Evolutionary conservation across 2,888 invertebrate species (phyloP).

Genomic region (Parochlus steinenii): DNA sequence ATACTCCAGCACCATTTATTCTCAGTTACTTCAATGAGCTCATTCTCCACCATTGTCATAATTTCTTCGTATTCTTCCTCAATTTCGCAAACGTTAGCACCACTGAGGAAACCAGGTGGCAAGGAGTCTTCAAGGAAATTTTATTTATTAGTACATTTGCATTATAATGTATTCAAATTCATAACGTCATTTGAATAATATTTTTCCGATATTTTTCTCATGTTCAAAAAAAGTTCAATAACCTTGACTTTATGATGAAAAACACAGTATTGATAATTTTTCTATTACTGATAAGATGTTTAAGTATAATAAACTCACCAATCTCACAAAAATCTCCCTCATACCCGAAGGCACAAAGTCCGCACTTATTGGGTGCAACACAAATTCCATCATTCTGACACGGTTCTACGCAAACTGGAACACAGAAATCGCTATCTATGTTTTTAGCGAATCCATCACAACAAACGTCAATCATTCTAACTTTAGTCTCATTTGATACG

Average conservation of each 20-base stretch:
- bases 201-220: not conserved
- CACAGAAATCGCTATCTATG: not conserved
- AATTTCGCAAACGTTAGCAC: slow-evolving; percentile 10
- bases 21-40: slow-evolving; percentile 1
- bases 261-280: not conserved
- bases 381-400: slow-evolving; percentile 11
- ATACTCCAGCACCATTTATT: slow-evolving; percentile 12
- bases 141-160: not conserved
- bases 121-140: slow-evolving; percentile 8
- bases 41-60: slow-evolving; percentile 6
- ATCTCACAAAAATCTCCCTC: slow-evolving; percentile 9
- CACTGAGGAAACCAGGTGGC: slow-evolving; percentile 3
- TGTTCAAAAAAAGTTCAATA: too few species aligned
- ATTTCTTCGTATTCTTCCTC: slow-evolving; percentile 8
- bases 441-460: slow-evolving; percentile 8
- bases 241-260: not conserved
- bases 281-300: not conserved
- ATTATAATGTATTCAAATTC: not conserved
- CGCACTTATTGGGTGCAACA: slow-evolving; percentile 4
- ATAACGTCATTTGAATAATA: not conserved
- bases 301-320: slow-evolving; percentile 8
- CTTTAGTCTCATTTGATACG: too few species aligned
- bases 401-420: slow-evolving; percentile 5
- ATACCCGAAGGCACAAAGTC: slow-evolving; percentile 9
- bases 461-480: slow-evolving; percentile 5